These are phyloP conservation scores for Loripinus fragilis DNA, from an alignment of 2,888 invertebrate species.

Conservation along the genomic window DNA sequence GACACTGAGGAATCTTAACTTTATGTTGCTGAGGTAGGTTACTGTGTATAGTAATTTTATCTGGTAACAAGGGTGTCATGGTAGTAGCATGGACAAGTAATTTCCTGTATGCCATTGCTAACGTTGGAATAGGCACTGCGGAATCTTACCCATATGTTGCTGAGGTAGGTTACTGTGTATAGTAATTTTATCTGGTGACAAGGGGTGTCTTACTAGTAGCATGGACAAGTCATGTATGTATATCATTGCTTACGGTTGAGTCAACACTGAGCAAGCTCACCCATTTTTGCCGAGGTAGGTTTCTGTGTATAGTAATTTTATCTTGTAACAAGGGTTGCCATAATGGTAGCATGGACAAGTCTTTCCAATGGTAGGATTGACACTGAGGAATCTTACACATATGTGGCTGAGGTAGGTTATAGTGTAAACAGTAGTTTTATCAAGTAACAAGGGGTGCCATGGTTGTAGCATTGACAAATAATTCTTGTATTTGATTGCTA, in stretches of 20 bases:
- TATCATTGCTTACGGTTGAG: slow-evolving; percentile 16
- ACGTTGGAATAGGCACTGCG: not conserved
- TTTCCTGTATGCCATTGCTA: slow-evolving; percentile 35
- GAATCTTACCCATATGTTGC: not conserved
- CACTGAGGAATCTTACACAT: slow-evolving; percentile 45
- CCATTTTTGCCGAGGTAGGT: not conserved
- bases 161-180: too few species aligned
- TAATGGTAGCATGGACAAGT: slow-evolving; percentile 46
- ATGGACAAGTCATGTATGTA: slow-evolving; percentile 24
- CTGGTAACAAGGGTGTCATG: too few species aligned
- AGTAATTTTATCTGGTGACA: too few species aligned
- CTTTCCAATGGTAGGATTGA: slow-evolving; percentile 45
- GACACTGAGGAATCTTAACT: too few species aligned
- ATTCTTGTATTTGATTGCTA: too few species aligned
- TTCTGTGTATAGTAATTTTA: too few species aligned
- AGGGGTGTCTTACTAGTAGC: not conserved
- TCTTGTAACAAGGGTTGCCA: slow-evolving; percentile 46
- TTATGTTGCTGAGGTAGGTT: too few species aligned
- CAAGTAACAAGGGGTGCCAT: too few species aligned
- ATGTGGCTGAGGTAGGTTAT: slow-evolving; percentile 34
- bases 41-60: too few species aligned
- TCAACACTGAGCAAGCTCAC: not conserved
- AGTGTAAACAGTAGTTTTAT: too few species aligned
- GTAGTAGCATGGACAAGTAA: not conserved
- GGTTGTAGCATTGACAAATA: too few species aligned